Evolutionary conservation across 1,140 invertebrate species (phyloP), one percentile per base, ranked within the genome.

Genomic region (Coboldia fuscipes): DNA sequence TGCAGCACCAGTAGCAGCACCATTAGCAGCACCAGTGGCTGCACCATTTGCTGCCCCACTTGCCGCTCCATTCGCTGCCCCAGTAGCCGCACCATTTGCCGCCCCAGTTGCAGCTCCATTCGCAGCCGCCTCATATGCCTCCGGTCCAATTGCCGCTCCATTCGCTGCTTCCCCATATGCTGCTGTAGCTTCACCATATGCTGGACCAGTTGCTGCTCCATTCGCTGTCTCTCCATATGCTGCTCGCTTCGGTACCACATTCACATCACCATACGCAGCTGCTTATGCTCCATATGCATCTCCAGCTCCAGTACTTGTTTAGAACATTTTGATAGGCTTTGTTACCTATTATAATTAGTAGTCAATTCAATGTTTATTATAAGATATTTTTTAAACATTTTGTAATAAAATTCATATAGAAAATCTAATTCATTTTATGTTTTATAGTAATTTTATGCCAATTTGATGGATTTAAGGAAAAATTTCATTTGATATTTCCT

Each of bases 1-100:
- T 8, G 44, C 47, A 10, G 48, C 51, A 15, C 46, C 43, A 14
- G 43, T 47, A 3, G 41, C 45, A 21, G 45, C 47, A 9, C 44
- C 46, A 10, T 42, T 45, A 18, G 39, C 50, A 12, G 40, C 46
- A 16, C 41, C 43, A 21, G 33, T 37, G 0, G 53, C 49, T 18
- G 41, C 41, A 6, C 40, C 45, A 7, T 37, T 44, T 4, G 39
- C 41, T 3, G 37, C 41, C 8, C 35, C 39, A 10, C 34, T 39
- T 18, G 40, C 37, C 10, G 39, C 44, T 21, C 39, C 40, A 18
- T 41, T 41, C 1, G 45, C 46, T 0, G 41, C 43, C 0, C 37
- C 42, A 2, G 42, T 42, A 15, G 42, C 50, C 15, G 41, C 42
- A 7, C 38, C 39, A 5, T 35, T 40, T 18, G 31, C 35, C 13